These are phyloP conservation scores for Myotis davidii DNA, from an alignment of 2,113 vertebrate species.

Conservation along the genomic window DNA sequence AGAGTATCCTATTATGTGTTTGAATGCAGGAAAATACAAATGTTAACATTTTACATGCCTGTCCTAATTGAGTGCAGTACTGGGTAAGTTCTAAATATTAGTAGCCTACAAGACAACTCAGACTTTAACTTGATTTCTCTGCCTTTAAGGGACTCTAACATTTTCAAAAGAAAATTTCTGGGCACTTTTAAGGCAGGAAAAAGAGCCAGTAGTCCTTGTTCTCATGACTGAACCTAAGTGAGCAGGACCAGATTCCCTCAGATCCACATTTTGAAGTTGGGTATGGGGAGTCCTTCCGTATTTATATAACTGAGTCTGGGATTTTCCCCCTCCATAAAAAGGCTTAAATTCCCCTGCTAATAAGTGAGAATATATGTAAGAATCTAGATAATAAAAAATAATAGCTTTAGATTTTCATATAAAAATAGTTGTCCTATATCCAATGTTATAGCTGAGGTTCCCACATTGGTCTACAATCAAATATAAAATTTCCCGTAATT, in stretches of 20 bases:
- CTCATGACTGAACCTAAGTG: neutral
- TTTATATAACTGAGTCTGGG: neutral
- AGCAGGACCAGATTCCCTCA: neutral
- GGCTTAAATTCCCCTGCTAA: neutral
- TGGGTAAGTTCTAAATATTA: neutral
- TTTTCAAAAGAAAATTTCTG: neutral
- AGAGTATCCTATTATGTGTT: neutral
- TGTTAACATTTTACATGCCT: neutral
- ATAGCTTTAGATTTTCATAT: conserved; percentile 31
- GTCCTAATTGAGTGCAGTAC: neutral
- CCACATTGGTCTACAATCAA: neutral
- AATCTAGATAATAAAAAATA: neutral
- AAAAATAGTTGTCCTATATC: neutral
- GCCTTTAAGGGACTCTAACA: neutral
- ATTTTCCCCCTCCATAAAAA: neutral
- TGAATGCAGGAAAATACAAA: neutral
- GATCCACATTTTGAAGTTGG: neutral
- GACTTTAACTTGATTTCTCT: neutral
- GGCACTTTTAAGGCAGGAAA: neutral
- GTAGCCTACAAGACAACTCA: neutral
- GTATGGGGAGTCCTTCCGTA: neutral
- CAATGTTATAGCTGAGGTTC: neutral
- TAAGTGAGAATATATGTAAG: conserved; percentile 21
- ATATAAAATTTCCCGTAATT: neutral
- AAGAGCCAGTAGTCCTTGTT: neutral